phyloP scores from a whole-genome alignment of 2,888 invertebrate species.

The Pyrocoelia pectoralis region DNA sequence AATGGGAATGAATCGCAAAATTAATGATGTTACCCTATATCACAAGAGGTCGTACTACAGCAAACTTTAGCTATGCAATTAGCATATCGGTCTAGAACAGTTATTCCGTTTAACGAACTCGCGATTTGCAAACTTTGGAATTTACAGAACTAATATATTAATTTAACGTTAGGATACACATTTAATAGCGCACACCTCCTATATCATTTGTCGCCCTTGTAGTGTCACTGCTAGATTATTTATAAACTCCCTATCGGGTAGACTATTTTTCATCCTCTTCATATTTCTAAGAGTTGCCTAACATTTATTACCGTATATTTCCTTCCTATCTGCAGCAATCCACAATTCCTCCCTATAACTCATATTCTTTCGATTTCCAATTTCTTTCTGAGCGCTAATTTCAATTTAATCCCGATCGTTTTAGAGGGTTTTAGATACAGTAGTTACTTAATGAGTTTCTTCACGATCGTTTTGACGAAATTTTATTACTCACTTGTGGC shows the following conservation, averaged over 20 bases:
- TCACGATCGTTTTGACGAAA: conserved; percentile 24
- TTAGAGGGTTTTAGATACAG: conserved; percentile 30
- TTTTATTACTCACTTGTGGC: conserved; percentile 30
- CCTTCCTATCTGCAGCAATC: conserved; percentile 33
- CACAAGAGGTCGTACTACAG: conserved; percentile 20
- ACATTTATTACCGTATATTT: conserved; percentile 42
- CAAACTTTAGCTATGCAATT: conserved; percentile 35
- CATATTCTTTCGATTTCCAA: conserved; percentile 24
- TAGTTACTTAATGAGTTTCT: conserved; percentile 32
- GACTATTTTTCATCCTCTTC: conserved; percentile 50
- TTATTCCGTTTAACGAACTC: conserved; percentile 28
- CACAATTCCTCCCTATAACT: conserved; percentile 28
- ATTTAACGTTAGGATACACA: conserved; percentile 19
- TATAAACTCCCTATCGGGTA: conserved; percentile 48
- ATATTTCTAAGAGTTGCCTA: conserved; percentile 43
- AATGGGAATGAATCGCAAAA: not conserved
- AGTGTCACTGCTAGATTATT: conserved; percentile 49
- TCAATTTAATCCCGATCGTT: conserved; percentile 30
- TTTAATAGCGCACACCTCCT: conserved; percentile 42
- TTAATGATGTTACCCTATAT: conserved; percentile 9
- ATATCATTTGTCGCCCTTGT: conserved; percentile 46
- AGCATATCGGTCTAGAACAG: conserved; percentile 40
- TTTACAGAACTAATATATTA: conserved; percentile 14
- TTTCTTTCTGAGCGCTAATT: conserved; percentile 23
- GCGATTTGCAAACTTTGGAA: conserved; percentile 10